Conservation (phyloP, 2,888 invertebrate genomes). For the Palloptera scutellata region DNA sequence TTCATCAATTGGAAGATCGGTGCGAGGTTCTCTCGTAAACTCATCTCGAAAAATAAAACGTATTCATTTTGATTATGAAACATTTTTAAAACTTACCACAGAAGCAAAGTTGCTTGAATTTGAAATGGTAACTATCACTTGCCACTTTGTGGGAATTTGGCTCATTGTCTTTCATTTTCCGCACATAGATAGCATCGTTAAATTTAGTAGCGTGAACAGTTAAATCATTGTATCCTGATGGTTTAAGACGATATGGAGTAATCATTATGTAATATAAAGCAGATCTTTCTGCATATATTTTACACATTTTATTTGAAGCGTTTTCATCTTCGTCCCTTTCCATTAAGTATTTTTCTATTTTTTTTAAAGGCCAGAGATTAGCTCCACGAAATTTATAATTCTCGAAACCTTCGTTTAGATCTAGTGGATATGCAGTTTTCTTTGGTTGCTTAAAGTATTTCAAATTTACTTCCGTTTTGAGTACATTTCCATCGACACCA, state of each 20-base stretch:
- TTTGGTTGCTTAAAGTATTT: not conserved
- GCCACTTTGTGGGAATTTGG: not conserved
- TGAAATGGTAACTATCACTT: slow-evolving; percentile 10
- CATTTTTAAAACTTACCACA: slow-evolving; percentile 4
- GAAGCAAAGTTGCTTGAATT: slow-evolving; percentile 21
- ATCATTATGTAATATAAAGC: slow-evolving; percentile 7
- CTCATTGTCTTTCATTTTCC: no score
- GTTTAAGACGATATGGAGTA: slow-evolving; percentile 12
- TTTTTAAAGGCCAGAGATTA: not conserved
- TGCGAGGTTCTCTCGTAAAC: slow-evolving; percentile 10
- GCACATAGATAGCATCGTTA: slow-evolving; percentile 6
- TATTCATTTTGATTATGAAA: not conserved
- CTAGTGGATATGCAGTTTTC: slow-evolving; percentile 8
- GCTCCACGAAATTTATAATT: slow-evolving; percentile 1
- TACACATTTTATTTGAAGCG: not conserved
- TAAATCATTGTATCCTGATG: not conserved
- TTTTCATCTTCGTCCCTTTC: not conserved
- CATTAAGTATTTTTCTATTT: slow-evolving; percentile 11
- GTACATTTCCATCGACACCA: no score
- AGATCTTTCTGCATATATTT: not conserved
- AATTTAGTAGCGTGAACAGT: slow-evolving; percentile 15
- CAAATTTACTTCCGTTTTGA: not conserved
- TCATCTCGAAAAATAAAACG: not conserved
- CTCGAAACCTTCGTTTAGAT: slow-evolving; percentile 24
- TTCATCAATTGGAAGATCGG: slow-evolving; percentile 14